Conservation (phyloP, 2,888 invertebrate genomes). For the Eustalomyia histrio region DNA sequence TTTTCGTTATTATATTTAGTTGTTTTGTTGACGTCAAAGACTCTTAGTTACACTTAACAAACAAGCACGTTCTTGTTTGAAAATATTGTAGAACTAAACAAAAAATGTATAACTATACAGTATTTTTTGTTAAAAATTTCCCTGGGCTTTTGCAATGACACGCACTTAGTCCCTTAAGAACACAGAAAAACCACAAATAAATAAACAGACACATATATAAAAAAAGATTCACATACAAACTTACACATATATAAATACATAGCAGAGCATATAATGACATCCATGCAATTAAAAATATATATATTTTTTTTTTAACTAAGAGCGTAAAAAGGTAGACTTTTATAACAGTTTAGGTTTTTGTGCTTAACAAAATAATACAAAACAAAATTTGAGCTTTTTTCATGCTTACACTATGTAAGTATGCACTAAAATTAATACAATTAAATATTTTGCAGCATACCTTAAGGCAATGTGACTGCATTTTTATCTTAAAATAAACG, state of each 20-base stretch:
- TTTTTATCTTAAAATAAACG: slow-evolving; percentile 36
- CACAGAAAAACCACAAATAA: slow-evolving; percentile 12
- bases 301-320: not conserved
- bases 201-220: not conserved
- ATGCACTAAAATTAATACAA: slow-evolving; percentile 49
- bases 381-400: slow-evolving; percentile 28
- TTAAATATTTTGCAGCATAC: slow-evolving; percentile 58
- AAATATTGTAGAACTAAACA: slow-evolving; percentile 2
- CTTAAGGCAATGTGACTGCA: slow-evolving; percentile 50
- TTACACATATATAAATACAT: no score
- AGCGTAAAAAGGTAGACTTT: not conserved
- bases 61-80: slow-evolving; percentile 54
- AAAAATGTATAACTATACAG: not conserved
- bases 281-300: not conserved
- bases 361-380: slow-evolving; percentile 3
- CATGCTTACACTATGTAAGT: no score
- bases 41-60: slow-evolving; percentile 55
- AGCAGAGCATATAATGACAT: not conserved
- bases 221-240: no score
- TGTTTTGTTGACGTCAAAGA: slow-evolving; percentile 63
- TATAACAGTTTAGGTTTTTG: not conserved
- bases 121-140: slow-evolving; percentile 27
- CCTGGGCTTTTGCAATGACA: slow-evolving; percentile 56
- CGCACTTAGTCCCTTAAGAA: slow-evolving; percentile 61
- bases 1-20: slow-evolving; percentile 10